Evolutionary conservation across 2,113 vertebrate species (phyloP).

Genomic region (Pteropus alecto): DNA sequence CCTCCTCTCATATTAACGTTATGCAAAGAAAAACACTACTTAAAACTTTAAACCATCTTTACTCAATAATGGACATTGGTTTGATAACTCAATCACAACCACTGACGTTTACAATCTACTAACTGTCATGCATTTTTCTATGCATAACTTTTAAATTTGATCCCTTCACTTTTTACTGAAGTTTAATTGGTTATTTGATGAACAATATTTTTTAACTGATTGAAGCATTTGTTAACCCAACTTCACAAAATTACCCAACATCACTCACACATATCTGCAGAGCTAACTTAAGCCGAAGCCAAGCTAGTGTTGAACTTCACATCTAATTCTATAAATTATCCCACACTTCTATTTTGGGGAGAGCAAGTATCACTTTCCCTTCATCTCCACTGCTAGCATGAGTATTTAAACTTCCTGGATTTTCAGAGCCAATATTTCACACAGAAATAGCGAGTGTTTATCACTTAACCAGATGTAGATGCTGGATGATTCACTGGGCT

Average conservation of each 20-base stretch:
- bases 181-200: neutral
- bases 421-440: slow-evolving; percentile 40
- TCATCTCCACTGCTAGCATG: neutral
- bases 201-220: neutral
- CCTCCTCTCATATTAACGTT: neutral
- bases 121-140: neutral
- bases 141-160: neutral
- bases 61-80: neutral
- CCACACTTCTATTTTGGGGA: neutral
- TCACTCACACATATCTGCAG: neutral
- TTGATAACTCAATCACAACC: neutral
- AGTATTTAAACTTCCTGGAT: neutral
- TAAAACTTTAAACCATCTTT: neutral
- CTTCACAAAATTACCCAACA: neutral
- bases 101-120: neutral
- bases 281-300: neutral
- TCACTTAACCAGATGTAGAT: slow-evolving; percentile 1
- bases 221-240: neutral
- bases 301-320: neutral
- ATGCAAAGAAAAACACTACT: slow-evolving; percentile 16
- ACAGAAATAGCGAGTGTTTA: slow-evolving; percentile 39
- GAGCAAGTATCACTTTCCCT: neutral
- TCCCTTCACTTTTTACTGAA: neutral
- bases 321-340: slow-evolving; percentile 11
- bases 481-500: neutral